Percentiles rank a stretch among this genome's conserved stretches.
phyloP scores from a whole-genome alignment of 2,888 invertebrate species.

The Horisme vitalbata region DNA sequence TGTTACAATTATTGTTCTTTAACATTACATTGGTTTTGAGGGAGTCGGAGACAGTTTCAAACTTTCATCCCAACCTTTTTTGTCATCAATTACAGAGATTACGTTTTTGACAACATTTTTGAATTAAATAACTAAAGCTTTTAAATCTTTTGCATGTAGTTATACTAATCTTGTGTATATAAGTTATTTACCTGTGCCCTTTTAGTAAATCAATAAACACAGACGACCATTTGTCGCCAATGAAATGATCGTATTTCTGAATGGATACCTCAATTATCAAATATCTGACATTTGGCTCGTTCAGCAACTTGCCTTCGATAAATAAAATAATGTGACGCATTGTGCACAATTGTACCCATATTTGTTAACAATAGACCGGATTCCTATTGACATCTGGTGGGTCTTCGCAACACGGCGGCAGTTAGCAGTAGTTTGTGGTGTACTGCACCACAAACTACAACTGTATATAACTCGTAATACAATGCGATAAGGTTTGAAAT shows the following conservation, averaged over 20 bases:
- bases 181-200: neutral
- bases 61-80: too few species aligned
- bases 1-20: too few species aligned
- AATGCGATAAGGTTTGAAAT: constrained; percentile 11
- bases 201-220: constrained; percentile 2
- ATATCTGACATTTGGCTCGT: constrained; percentile 73
- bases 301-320: constrained; percentile 59
- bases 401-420: constrained; percentile 42
- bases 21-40: too few species aligned
- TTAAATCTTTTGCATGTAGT: too few species aligned
- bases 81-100: too few species aligned
- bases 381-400: constrained; percentile 71
- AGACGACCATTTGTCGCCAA: constrained; percentile 8
- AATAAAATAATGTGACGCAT: constrained; percentile 72
- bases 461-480: neutral
- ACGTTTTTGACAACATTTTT: too few species aligned
- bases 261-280: constrained; percentile 69
- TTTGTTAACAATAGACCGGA: constrained; percentile 74
- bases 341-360: constrained; percentile 76
- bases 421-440: constrained; percentile 3
- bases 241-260: constrained; percentile 47
- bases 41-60: too few species aligned
- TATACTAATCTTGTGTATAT: too few species aligned
- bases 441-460: neutral
- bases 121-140: too few species aligned